phyloP scores from a whole-genome alignment of 2,797 vertebrate genomes.

The Tokudaia tokunoshimensis region DNA sequence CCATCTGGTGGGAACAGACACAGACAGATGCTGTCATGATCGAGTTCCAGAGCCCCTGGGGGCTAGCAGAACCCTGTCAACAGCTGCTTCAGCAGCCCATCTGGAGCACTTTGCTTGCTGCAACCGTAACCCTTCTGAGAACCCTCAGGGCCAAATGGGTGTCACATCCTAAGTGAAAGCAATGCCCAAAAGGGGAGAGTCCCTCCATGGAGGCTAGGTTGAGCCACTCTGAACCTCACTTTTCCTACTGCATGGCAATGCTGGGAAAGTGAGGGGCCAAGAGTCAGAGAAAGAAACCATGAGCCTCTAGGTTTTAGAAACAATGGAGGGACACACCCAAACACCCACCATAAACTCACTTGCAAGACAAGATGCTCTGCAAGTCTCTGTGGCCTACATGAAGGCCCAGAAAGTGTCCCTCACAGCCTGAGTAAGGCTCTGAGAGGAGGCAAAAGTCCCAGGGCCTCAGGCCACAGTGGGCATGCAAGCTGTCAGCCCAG shows the following conservation, averaged over 20 bases:
- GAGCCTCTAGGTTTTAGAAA: not conserved
- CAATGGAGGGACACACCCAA: not conserved
- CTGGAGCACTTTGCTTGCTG: slow-evolving; percentile 16
- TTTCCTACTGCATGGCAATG: rapidly evolving
- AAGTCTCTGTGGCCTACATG: not conserved
- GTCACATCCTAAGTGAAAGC: not conserved
- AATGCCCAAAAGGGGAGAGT: not conserved
- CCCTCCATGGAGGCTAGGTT: not conserved
- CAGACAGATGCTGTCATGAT: not conserved
- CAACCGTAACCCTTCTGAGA: not conserved
- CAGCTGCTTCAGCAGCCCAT: slow-evolving; percentile 47
- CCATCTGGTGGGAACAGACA: slow-evolving; percentile 30
- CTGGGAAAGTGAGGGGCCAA: not conserved
- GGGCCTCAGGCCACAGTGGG: not conserved
- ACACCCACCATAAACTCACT: not conserved
- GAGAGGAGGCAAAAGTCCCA: not conserved
- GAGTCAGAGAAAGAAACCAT: not conserved
- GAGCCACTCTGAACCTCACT: not conserved
- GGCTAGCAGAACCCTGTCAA: rapidly evolving
- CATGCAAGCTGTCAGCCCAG: not conserved
- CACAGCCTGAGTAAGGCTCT: not conserved
- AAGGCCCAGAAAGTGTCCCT: slow-evolving; percentile 20
- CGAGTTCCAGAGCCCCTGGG: not conserved
- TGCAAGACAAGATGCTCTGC: not conserved
- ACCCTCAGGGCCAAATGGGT: not conserved